Conservation (phyloP, 2,888 invertebrate genomes). For the Thecophora atra region DNA sequence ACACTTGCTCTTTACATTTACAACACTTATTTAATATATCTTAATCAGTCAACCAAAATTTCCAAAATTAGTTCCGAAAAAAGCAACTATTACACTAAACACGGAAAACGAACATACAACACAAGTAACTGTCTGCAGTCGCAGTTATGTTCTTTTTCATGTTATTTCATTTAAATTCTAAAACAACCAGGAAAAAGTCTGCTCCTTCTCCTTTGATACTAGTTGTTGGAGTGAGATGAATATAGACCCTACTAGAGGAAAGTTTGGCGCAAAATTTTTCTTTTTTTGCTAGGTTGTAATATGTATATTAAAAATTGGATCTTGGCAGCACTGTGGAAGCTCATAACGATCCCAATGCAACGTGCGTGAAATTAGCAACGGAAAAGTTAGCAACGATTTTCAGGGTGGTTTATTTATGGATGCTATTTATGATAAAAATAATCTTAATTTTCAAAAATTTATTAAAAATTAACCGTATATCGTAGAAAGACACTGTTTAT, state of each 20-base stretch:
- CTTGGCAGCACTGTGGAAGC: too few relatives aligned
- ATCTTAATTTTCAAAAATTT: too few relatives aligned
- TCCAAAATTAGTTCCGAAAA: not conserved
- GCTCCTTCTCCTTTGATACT: not conserved
- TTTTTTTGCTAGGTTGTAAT: too few relatives aligned
- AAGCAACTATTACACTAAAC: not conserved
- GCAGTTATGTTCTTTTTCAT: slow-evolving; percentile 29
- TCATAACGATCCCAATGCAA: not conserved
- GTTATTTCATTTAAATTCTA: not conserved
- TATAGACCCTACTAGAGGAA: not conserved
- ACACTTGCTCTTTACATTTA: not conserved
- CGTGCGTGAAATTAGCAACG: slow-evolving; percentile 2
- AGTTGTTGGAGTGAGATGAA: slow-evolving; percentile 1
- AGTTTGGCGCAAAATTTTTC: too few relatives aligned
- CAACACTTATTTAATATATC: slow-evolving; percentile 1
- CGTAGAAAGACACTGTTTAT: too few relatives aligned
- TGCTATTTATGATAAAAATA: too few relatives aligned
- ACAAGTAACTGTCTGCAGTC: slow-evolving; percentile 26
- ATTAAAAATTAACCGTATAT: too few relatives aligned
- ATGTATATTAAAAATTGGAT: too few relatives aligned
- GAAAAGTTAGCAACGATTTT: too few relatives aligned
- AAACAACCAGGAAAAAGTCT: not conserved
- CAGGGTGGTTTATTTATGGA: too few relatives aligned
- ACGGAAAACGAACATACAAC: not conserved
- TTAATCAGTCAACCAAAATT: not conserved